These are phyloP conservation scores for Atherinomorus stipes DNA, from an alignment of 2,113 vertebrate species.

Conservation along the genomic window DNA sequence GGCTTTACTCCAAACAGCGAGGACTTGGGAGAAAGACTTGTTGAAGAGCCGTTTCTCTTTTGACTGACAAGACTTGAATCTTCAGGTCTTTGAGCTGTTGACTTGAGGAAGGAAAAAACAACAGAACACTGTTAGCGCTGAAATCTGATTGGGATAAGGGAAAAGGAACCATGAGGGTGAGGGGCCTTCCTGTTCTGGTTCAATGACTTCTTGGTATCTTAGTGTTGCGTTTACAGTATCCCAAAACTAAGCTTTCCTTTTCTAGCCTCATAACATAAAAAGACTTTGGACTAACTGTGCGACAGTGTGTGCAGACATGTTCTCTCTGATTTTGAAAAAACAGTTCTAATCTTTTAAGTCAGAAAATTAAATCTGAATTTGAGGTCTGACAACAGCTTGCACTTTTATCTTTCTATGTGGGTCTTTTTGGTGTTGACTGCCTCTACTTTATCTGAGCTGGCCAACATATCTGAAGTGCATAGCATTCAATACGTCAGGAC, in stretches of 20 bases:
- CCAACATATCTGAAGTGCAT: slow-evolving; percentile 58
- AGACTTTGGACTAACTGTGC: slow-evolving; percentile 5
- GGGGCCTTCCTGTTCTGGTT: slow-evolving; percentile 43
- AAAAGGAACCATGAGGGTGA: slow-evolving; percentile 61
- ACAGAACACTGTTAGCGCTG: slow-evolving; percentile 86
- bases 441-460: slow-evolving; percentile 35
- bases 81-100: slow-evolving; percentile 81
- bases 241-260: slow-evolving; percentile 19
- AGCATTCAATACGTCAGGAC: slow-evolving; percentile 51
- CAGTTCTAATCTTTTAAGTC: slow-evolving; percentile 26
- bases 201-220: slow-evolving; percentile 19
- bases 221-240: slow-evolving; percentile 13
- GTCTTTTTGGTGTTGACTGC: slow-evolving; percentile 17
- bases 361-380: slow-evolving; percentile 24
- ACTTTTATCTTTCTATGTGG: slow-evolving; percentile 14
- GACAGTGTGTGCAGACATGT: slow-evolving; percentile 19
- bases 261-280: slow-evolving; percentile 12
- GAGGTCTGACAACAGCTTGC: not conserved
- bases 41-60: slow-evolving; percentile 42
- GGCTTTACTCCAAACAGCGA: slow-evolving; percentile 21
- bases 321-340: slow-evolving; percentile 17
- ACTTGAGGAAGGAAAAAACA: slow-evolving; percentile 84
- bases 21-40: slow-evolving; percentile 29
- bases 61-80: slow-evolving; percentile 62
- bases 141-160: slow-evolving; percentile 68